These are phyloP conservation scores for Heterodera filipjevi DNA, from an alignment of 2,888 invertebrate genomes.

Conservation along the genomic window DNA sequence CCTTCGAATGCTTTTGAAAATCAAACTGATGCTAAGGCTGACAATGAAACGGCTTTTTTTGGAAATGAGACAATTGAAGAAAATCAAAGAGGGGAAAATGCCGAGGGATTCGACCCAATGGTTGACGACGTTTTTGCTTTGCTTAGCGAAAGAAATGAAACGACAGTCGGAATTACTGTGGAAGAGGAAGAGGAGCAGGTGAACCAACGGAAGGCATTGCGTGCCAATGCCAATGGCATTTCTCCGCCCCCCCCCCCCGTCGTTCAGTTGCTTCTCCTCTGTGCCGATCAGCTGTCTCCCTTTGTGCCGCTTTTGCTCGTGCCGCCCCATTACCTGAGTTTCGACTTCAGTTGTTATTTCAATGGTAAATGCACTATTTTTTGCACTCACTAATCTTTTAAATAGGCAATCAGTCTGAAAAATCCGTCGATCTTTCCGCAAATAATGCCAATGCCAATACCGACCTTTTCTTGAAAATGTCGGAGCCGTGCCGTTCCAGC, in stretches of 20 bases:
- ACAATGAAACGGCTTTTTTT: neutral
- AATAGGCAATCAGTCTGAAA: neutral
- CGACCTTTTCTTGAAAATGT: neutral
- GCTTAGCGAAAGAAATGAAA: neutral
- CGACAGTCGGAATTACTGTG: neutral
- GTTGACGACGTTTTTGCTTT: neutral
- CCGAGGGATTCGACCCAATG: neutral
- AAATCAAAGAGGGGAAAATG: no score
- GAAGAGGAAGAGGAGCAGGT: no score
- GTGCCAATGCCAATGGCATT: no score
- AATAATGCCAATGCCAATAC: neutral
- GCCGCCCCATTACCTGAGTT: neutral
- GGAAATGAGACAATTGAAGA: neutral
- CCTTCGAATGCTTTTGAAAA: neutral
- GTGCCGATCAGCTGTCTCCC: neutral
- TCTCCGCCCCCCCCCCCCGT: no score
- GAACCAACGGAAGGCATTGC: no score
- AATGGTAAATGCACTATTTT: neutral
- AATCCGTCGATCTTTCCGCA: neutral
- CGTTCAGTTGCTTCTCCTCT: neutral
- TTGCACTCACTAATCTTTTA: neutral
- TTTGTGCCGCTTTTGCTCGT: conserved; percentile 4
- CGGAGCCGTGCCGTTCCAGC: neutral
- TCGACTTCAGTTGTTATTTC: neutral
- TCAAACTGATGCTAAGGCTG: neutral